Evolutionary conservation across 2,113 vertebrate species (phyloP), one percentile per base, ranked within the genome.

Genomic region (Brevimyrus niger): DNA sequence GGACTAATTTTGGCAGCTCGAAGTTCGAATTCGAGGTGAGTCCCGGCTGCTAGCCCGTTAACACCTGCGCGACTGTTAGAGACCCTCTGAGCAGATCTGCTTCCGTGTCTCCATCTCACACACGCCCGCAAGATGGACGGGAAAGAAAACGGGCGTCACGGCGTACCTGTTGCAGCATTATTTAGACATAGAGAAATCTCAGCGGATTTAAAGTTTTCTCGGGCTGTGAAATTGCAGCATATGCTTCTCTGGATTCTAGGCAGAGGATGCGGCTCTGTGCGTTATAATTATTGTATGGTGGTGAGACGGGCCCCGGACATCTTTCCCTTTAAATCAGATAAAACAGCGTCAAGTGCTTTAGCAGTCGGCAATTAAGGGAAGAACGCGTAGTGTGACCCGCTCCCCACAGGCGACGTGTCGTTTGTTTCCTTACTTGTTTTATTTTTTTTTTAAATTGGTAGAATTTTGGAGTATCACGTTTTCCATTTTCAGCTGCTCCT

Each of bases 1-100:
- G 98, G 94, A 99, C 98, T 91, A 99, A 99, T 94, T 99, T 99
- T 65, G 98, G 98, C 95, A 99, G 98, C 94, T 98, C 98, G 48
- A 99, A 99, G 93, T 99, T 99, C 94, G 98, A 99, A 93, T 99
- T 99, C 94, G 98, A 99, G 97, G 98, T 99, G 94, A 93, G 93
- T 61, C 2, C 4, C n/a, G 10, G 53, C 85, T 69, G 51, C 46
- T 88, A 1, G 48, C 31, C 48, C 50, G 76, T 3, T 31, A 21
- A 76, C 19, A 58, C 61, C 48, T 23, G 19, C 23, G 0, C 21
- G 5, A 21, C 5, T 4, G 5, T 55, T 50, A 38, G n/a, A 83
- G 69, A 51, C n/a, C 23, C 6, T 44, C 76, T 82, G 76, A 44
- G 19, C 35, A 44, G 76, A 38, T 47, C 85, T 87, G 48, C 48